Evolutionary conservation across 2,113 vertebrate genomes (phyloP), one percentile per base, ranked within the genome.

Genomic region (Acanthisitta chloris): DNA sequence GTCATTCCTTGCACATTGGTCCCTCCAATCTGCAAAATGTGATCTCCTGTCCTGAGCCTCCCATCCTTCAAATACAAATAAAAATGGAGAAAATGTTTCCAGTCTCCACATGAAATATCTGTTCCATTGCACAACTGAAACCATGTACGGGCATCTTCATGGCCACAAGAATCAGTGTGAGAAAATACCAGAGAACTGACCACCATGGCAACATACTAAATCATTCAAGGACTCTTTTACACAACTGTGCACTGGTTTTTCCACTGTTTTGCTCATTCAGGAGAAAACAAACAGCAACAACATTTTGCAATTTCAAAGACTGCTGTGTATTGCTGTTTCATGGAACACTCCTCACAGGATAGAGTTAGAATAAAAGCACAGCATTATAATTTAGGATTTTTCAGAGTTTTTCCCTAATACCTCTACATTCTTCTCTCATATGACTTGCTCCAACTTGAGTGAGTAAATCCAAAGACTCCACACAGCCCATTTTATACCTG

Each of bases 1-100:
- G 77, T 98, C 98, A 99, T 98, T 25, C 99, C 99, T 20, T 98
- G 98, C 26, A 99, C 99, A 25, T 99, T 98, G 36, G 98, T 99
- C 29, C 96, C 96, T 64, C 99, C 99, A 25, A 99, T 99, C 86
- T 98, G 97, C n/a, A 99, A 94, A 97, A 99, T 99, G 97, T 99
- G 98, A 96, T 99, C 99, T 23, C 99, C 99, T 4, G 99, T 99
- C 51, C 77, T 98, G 45, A 99, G 98, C 62, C 99, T 98, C 33
- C 99, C 99, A 34, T 99, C 99, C 99, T 99, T 97, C 79, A 93
- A 96, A 92, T 0, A 61, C 3, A 95, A 93, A 91, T 2, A 28
- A 67, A 88, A 45, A 6, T 13, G 67, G 36, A 86, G 70, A 61
- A 76, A 66, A 52, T 23, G 7, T 82, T 96, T 51, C 82, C 49